Evolutionary conservation across 2,113 vertebrate species (phyloP).

Genomic region (Pomatorhinus ruficollis): DNA sequence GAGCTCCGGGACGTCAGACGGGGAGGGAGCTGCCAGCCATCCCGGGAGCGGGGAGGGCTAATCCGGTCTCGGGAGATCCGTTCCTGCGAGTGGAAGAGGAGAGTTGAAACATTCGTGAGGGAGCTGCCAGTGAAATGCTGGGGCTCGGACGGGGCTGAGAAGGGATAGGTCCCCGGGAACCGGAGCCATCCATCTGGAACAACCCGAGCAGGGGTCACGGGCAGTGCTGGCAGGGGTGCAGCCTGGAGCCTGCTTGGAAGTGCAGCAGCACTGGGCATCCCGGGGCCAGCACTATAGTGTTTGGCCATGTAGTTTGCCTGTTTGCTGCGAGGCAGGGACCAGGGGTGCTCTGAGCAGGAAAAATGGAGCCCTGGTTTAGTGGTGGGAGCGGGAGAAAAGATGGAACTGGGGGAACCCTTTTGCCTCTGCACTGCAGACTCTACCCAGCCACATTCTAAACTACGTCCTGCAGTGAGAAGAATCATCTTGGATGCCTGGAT

Average conservation of each 20-base stretch:
- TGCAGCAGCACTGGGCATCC: accelerated
- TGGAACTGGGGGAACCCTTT: neutral
- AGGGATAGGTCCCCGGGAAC: neutral
- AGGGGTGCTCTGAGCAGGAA: neutral
- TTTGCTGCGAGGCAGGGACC: neutral
- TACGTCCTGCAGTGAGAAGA: neutral
- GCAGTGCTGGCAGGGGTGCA: neutral
- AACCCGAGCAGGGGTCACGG: neutral
- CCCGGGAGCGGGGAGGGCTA: neutral
- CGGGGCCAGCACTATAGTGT: accelerated
- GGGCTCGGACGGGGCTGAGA: neutral
- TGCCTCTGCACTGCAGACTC: neutral
- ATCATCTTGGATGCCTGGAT: neutral
- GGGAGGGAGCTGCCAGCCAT: neutral
- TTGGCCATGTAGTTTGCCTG: neutral
- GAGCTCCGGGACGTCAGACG: neutral
- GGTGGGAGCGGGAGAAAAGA: neutral
- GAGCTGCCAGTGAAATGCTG: neutral
- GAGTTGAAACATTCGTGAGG: neutral
- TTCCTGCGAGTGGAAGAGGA: neutral
- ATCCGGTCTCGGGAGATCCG: neutral
- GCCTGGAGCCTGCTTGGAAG: neutral
- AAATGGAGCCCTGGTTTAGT: neutral
- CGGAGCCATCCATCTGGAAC: neutral
- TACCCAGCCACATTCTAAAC: neutral